Evolutionary conservation across 2,888 invertebrate genomes (phyloP), one percentile per base, ranked within the genome.

Genomic region (Exephanes ischioxanthus): DNA sequence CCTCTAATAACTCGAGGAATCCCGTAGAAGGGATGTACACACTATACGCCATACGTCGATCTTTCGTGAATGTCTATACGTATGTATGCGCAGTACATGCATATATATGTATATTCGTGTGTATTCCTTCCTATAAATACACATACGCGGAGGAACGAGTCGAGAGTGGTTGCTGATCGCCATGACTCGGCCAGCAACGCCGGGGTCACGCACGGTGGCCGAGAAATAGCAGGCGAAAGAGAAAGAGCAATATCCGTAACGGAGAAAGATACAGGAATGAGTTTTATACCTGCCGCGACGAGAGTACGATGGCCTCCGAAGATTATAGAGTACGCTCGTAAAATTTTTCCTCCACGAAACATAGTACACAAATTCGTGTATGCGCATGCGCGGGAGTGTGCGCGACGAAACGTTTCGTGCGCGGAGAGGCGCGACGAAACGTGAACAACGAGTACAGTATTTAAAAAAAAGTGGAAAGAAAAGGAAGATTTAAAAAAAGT

Each of bases 271-370:
- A 76, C 22, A 19, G 55, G 76, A 48, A 51, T 84, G 77, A 77
- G 73, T 84, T 80, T 63, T 84, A 33, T 58, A 81, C 80, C 72
- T 68, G 45, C 7, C 53, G 61, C 33, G 76, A 81, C 63, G 76
- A 81, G 86, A 89, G 88, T 87, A 87, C 87, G 88, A 90, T 88
- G 88, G 88, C 88, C 89, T 88, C 87, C n/a, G 84, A 79, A 88
- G 89, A 89, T 89, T 84, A 87, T 26, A 72, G 85, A 53, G 81
- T 86, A 82, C 61, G 73, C 51, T 45, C 51, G 75, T 85, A 37
- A 73, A 81, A 72, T 48, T 75, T 70, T 70, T 48, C 51, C 26
- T 76, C 58, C 55, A 75, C 82, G 53, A 48, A n/a, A 73, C 30
- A 66, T 58, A 22, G 53, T 73, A 68, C 72, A 84, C 82, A 83